Evolutionary conservation across 2,113 vertebrate species (phyloP).

Genomic region (Pluvianellus socialis): DNA sequence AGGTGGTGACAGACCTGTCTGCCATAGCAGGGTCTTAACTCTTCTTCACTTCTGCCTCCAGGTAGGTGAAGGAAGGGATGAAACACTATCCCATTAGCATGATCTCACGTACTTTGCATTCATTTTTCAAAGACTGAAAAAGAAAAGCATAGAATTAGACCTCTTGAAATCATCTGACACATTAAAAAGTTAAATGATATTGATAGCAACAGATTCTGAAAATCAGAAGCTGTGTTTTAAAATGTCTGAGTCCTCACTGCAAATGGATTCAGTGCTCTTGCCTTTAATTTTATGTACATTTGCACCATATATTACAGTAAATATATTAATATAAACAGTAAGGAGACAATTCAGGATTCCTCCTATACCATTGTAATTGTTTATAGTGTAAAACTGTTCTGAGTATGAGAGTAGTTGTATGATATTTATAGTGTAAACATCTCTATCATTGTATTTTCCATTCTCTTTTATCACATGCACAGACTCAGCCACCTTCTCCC

Average conservation of each 20-base stretch:
- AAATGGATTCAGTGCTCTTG: not conserved
- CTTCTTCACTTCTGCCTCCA: not conserved
- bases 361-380: not conserved
- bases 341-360: not conserved
- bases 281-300: not conserved
- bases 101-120: not conserved
- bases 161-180: not conserved
- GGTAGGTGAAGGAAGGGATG: not conserved
- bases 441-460: not conserved
- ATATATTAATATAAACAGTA: not conserved
- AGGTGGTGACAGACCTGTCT: not conserved
- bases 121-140: not conserved
- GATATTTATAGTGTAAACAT: not conserved
- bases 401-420: not conserved
- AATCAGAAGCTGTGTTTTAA: not conserved
- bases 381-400: not conserved
- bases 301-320: not conserved
- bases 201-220: not conserved
- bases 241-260: not conserved
- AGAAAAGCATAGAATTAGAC: not conserved
- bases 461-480: not conserved
- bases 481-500: not conserved
- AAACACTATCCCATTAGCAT: not conserved
- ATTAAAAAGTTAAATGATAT: not conserved
- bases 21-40: not conserved